phyloP scores from a whole-genome alignment of 2,797 vertebrate genomes.

The Anisognathus igniventris region DNA sequence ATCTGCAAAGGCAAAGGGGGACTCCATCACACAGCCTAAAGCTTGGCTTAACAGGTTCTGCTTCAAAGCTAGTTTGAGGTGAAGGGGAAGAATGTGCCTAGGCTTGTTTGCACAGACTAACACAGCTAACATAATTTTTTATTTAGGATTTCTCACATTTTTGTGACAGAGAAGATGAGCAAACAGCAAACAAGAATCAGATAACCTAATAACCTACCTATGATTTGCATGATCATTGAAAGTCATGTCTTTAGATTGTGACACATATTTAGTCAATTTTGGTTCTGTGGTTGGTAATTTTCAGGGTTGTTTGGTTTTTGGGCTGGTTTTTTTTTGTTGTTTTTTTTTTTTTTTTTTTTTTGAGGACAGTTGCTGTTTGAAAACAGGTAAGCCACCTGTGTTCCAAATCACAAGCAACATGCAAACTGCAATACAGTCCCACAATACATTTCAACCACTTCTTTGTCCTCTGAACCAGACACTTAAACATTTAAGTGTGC shows the following conservation, averaged over 20 bases:
- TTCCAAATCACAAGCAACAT: neutral
- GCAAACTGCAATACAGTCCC: neutral
- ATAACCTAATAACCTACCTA: neutral
- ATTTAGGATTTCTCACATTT: neutral
- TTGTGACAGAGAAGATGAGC: neutral
- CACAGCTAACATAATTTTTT: neutral
- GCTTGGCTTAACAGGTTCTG: neutral
- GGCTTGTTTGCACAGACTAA: neutral
- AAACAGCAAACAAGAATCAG: neutral
- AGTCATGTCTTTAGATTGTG: neutral
- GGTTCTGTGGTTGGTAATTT: neutral
- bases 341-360: neutral
- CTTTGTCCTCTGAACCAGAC: neutral
- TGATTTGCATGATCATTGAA: neutral
- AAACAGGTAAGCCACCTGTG: neutral
- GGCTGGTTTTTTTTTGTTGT: neutral
- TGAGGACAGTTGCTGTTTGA: neutral
- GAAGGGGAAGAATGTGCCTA: neutral
- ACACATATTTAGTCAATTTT: neutral
- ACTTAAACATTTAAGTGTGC: neutral
- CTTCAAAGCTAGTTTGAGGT: neutral
- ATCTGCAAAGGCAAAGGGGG: conserved; percentile 74
- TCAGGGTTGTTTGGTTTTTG: neutral
- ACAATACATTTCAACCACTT: neutral
- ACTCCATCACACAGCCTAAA: neutral